phyloP scores from a whole-genome alignment of 2,797 vertebrate genomes.

The Chanos chanos region DNA sequence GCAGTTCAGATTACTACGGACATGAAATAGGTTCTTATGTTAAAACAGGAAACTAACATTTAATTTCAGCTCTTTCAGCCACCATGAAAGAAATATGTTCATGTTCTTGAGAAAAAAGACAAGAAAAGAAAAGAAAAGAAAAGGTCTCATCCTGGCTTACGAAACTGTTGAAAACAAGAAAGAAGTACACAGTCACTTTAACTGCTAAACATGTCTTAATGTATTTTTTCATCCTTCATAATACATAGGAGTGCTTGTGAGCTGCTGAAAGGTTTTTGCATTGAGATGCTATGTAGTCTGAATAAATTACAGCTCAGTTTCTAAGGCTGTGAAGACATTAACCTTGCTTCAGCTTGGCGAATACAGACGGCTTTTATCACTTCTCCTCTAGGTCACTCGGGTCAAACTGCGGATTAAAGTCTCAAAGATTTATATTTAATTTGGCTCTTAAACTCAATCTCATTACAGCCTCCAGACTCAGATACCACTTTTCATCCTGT shows the following conservation, averaged over 20 bases:
- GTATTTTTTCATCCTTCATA: neutral
- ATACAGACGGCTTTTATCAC: slow-evolving; percentile 3
- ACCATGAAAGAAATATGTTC: too few relatives aligned
- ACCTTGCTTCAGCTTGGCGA: neutral
- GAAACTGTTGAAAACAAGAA: neutral
- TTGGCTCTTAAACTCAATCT: neutral
- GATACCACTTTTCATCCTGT: too few relatives aligned
- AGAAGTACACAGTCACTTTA: neutral
- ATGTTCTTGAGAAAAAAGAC: neutral
- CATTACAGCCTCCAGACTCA: neutral
- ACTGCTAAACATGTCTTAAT: neutral
- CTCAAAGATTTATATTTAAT: neutral
- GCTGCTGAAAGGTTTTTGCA: neutral
- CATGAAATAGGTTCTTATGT: slow-evolving; percentile 23
- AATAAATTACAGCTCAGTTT: neutral
- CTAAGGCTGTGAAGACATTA: neutral
- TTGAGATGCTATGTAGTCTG: too few relatives aligned
- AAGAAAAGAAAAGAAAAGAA: neutral
- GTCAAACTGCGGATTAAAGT: slow-evolving; percentile 5
- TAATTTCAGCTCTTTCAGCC: too few relatives aligned
- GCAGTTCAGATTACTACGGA: slow-evolving; percentile 23
- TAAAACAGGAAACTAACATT: too few relatives aligned
- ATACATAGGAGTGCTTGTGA: neutral
- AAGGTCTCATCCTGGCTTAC: too few relatives aligned
- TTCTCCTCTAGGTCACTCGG: neutral